A percentile compares a stretch with the other conserved stretches of the same genome.
These are phyloP conservation scores for Lindbergichthys nudifrons DNA, from an alignment of 2,797 vertebrate species.

Conservation along the genomic window DNA sequence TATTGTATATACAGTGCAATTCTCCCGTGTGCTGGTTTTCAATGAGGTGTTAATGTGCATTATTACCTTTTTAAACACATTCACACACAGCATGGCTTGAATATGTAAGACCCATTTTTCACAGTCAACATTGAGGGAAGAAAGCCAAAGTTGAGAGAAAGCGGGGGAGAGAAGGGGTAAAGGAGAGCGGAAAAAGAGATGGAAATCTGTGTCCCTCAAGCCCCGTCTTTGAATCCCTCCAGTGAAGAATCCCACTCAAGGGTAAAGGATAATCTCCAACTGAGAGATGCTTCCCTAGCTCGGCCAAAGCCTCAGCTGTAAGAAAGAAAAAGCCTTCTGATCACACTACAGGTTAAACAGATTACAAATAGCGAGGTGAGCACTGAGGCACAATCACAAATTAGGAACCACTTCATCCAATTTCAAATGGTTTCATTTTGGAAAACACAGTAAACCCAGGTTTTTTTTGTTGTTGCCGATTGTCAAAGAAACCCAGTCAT, in stretches of 20 bases:
- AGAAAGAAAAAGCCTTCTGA: conserved; percentile 59
- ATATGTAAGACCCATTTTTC: conserved; percentile 21
- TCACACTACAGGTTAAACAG: conserved; percentile 70
- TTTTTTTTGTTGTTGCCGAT: conserved; percentile 17
- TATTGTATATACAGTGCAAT: conserved; percentile 44
- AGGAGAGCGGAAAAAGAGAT: conserved; percentile 68
- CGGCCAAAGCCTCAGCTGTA: conserved; percentile 65
- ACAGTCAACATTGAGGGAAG: conserved; percentile 36
- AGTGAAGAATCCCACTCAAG: conserved; percentile 77
- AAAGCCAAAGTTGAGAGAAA: conserved; percentile 47
- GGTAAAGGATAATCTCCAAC: conserved; percentile 80
- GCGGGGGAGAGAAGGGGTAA: conserved; percentile 18
- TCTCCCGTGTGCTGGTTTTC: conserved; percentile 24
- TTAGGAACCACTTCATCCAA: conserved; percentile 24
- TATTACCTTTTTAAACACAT: conserved; percentile 35
- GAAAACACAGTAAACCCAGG: conserved; percentile 6
- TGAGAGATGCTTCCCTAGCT: conserved; percentile 66
- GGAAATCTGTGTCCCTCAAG: conserved; percentile 76
- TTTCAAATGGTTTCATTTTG: conserved; percentile 1
- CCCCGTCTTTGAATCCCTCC: conserved; percentile 71
- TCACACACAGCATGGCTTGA: conserved; percentile 2
- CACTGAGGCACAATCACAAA: conserved; percentile 27
- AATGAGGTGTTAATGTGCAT: conserved; percentile 40
- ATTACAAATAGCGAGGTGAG: conserved; percentile 51
- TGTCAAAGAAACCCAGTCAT: conserved; percentile 67